Base-by-base conservation (phyloP, 2,888 invertebrate genomes). In the Zygothrica quintamaculata region DNA sequence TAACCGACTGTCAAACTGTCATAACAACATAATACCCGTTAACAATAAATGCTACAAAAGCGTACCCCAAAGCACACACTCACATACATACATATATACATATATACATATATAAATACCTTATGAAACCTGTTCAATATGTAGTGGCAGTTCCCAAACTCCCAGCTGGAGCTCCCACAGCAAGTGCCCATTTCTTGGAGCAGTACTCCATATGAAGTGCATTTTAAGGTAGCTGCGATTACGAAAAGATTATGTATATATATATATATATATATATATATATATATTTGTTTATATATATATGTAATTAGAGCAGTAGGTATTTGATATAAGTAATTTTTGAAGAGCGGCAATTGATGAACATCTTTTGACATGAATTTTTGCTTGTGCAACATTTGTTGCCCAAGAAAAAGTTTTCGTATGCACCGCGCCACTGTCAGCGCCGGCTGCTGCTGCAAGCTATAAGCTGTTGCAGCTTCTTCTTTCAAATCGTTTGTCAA, bases 231-330 rank as follows among this genome's bases (percentile, higher is more conserved):
- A 79, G 86, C 79, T 72, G 79, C 67, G 84, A 82, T 78, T 78
- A 75, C 79, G 84, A 82, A 85, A 81, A 70, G 64, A 75, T 79
- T 51, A 78, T 55, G 64, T 65, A 22, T 22, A 3, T 22, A 5
- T 22, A 22, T 22, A 3, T 5, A 5, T 22, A 78, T 57, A 64
- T 65, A 64, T 68, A n/a, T n/a, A n/a, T 74, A 72, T 69, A 22
- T 22, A 3, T 22, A 5, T 22, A 22, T 22, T 22, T 5, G 18
- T 22, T 75, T 57, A 64, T 65, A 64, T 68, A n/a, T n/a, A n/a
- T 74, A 72, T 69, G 86, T 79, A 80, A 86, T 80, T 75, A 79
- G 86, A 85, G 86, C 84, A 82, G 51, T 74, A 78, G 53, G 15
- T 46, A 65, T 72, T 59, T 55, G 31, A 48, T 42, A 46, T 55